Conservation (phyloP, 2,888 invertebrate species). For the Temnothorax unifasciatus region DNA sequence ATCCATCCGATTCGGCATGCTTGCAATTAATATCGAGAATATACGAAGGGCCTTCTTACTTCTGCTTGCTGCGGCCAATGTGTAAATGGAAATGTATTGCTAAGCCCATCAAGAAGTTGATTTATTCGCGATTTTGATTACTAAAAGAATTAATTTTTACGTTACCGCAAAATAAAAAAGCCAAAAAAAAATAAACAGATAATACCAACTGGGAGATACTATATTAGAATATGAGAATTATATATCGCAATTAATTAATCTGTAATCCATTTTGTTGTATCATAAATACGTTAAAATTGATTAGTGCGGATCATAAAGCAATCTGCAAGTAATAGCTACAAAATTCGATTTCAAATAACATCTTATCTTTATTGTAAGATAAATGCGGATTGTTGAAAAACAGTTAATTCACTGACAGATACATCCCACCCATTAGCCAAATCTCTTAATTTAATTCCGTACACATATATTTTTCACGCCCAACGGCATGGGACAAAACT, state of each 20-base stretch:
- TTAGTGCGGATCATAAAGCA: not conserved
- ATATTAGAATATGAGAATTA: not conserved
- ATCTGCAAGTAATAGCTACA: not conserved
- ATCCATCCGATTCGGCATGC: conserved; percentile 70
- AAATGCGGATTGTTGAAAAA: conserved; percentile 22
- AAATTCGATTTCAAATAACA: not conserved
- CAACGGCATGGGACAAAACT: conserved; percentile 4
- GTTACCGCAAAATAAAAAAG: not conserved
- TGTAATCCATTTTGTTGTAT: not conserved
- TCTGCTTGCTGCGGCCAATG: not conserved
- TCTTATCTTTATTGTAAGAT: conserved; percentile 21
- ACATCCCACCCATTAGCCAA: conserved; percentile 12
- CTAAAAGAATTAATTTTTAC: not conserved
- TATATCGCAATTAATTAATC: not conserved
- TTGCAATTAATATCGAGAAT: conserved; percentile 61
- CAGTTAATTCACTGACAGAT: conserved; percentile 32
- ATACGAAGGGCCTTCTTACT: not conserved
- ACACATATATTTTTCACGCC: conserved; percentile 38
- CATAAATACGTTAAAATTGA: not conserved
- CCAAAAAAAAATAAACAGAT: not conserved
- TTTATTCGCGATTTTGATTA: not conserved
- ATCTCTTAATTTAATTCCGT: conserved; percentile 57
- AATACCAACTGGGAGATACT: not conserved
- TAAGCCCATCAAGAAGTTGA: not conserved
- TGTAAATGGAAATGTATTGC: not conserved